Base-by-base conservation (phyloP, 2,888 invertebrate genomes). In the Oligia latruncula region DNA sequence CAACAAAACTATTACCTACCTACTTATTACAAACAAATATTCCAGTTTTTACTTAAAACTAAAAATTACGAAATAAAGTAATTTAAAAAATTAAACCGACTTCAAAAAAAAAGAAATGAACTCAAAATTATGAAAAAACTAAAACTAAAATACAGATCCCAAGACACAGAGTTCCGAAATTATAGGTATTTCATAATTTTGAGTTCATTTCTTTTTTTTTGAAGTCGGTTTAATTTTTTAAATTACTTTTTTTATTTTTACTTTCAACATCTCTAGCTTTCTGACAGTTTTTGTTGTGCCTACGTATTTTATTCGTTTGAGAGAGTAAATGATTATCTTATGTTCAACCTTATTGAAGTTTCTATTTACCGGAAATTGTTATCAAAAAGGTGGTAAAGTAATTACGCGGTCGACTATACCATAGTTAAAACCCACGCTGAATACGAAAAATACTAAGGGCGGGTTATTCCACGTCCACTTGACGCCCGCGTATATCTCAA, bases 351-450 rank as follows among this genome's bases (percentile, higher is more conserved):
- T 23, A 52, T 13, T 71, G 20, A 70, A 17, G 35, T 40, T 55
- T 55, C 9, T 40, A 71, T 17, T 52, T 23, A 40, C 52, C 55
- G 9, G 15, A 46, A n/a, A 77, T 46, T 46, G n/a, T 75, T 35
- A 6, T n/a, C n/a, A 49, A 49, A 76, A 35, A n/a, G 35, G 76
- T 49, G 77, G 77, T 49, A 49, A 76, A 76, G n/a, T 11, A 58
- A 77, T 76, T 78, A 78, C 60, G 78, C 78, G 78, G 20, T 40
- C 40, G 35, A 46, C 40, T 76, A 40, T n/a, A 77, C 52, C 71
- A 58, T 71, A 23, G 73, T 68, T 65, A 17, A 78, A 52, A 58
- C 29, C 68, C 55, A 81, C 66, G 64, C 66, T 62, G 52, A 52
- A 78, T 75, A 60, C 58, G 71, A 74, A 66, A 62, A 66, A 62